phyloP scores from a whole-genome alignment of 2,888 invertebrate genomes.

The Limnephilus lunatus region DNA sequence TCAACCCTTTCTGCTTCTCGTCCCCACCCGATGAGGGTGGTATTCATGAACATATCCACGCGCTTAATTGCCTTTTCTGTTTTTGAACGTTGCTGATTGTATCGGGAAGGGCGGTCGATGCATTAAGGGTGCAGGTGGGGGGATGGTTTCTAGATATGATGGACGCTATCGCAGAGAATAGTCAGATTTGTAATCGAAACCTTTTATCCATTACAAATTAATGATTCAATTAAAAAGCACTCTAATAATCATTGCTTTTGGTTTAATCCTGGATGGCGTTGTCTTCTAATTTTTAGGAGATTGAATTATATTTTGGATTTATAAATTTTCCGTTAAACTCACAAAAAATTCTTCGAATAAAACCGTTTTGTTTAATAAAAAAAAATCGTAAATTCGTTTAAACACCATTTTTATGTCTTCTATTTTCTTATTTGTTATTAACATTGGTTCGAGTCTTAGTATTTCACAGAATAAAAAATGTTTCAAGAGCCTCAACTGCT shows the following conservation, averaged over 20 bases:
- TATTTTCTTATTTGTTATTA: too few relatives aligned
- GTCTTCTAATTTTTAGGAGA: neutral
- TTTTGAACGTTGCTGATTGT: constrained; percentile 66
- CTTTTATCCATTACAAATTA: neutral
- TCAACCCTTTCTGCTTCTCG: constrained; percentile 52
- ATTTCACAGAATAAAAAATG: too few relatives aligned
- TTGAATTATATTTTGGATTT: neutral
- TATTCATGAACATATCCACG: constrained; percentile 63
- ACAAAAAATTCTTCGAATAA: too few relatives aligned
- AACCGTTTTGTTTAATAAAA: too few relatives aligned
- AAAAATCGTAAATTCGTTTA: too few relatives aligned
- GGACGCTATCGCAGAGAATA: constrained; percentile 30
- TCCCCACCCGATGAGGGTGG: constrained; percentile 47
- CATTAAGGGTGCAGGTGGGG: constrained; percentile 28
- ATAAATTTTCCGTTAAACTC: neutral
- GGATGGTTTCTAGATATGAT: constrained; percentile 18
- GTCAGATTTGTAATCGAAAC: constrained; percentile 45
- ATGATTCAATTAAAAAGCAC: constrained; percentile 29
- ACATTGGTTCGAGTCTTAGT: too few relatives aligned
- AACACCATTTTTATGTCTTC: too few relatives aligned
- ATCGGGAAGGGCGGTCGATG: constrained; percentile 58
- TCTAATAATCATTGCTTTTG: neutral
- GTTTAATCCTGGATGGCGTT: neutral
- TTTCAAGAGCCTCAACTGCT: too few relatives aligned
- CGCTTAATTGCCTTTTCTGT: constrained; percentile 66